Conservation (phyloP, 1,140 invertebrate genomes). For the Tribolium castaneum region DNA sequence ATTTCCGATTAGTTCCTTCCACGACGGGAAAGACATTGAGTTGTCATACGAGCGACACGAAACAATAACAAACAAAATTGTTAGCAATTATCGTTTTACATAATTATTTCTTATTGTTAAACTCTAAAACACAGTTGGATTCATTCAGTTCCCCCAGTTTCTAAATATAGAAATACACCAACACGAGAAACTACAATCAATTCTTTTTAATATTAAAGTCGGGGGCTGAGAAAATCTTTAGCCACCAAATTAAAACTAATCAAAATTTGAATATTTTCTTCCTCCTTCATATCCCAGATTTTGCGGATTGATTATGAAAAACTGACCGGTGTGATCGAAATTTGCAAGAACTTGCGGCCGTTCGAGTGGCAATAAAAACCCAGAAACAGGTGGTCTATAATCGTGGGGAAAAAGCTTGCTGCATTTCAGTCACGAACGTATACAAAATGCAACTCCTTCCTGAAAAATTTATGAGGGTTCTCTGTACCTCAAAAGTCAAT, state of each 20-base stretch:
- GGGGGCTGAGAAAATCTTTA: too few relatives aligned
- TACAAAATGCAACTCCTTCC: background rate
- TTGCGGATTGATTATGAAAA: too few relatives aligned
- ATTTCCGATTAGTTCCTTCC: background rate
- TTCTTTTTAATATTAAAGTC: background rate
- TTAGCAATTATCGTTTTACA: background rate
- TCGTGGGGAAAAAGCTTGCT: background rate
- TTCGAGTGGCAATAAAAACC: background rate
- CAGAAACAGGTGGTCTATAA: background rate
- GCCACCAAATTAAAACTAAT: too few relatives aligned
- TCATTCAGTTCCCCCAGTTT: background rate
- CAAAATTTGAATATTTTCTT: too few relatives aligned
- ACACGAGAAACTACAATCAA: background rate
- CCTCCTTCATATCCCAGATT: too few relatives aligned
- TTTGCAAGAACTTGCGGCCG: background rate
- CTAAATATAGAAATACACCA: background rate
- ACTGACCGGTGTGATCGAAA: background rate
- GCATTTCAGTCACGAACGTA: background rate
- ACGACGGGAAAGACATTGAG: background rate
- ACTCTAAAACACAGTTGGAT: background rate
- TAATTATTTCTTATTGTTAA: background rate
- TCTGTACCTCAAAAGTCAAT: background rate
- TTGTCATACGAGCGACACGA: background rate
- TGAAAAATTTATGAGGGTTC: background rate
- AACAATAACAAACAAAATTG: background rate